Percentiles rank a stretch among this genome's conserved stretches.
Evolutionary conservation across 2,113 vertebrate genomes (phyloP).

Genomic region (Fregata magnificens): DNA sequence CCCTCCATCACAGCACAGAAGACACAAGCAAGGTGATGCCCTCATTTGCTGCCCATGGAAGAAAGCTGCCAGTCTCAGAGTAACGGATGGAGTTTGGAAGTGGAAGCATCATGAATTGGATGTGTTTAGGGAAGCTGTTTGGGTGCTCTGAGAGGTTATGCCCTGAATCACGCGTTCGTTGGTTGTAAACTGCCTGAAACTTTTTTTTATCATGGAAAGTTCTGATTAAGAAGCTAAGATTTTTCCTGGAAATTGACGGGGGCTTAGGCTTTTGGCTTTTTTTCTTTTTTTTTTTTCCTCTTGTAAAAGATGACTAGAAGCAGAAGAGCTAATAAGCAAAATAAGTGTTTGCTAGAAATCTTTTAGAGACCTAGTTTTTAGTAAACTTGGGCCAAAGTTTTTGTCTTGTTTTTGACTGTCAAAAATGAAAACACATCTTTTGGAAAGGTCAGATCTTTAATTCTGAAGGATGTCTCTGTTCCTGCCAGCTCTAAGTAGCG

Average conservation of each 20-base stretch:
- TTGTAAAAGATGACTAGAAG: background rate
- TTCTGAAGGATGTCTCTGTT: background rate
- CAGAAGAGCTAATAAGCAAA: background rate
- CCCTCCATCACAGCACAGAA: background rate
- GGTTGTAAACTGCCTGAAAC: background rate
- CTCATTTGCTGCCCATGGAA: background rate
- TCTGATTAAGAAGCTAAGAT: background rate
- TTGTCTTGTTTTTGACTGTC: background rate
- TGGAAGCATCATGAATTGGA: background rate
- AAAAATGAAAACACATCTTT: background rate
- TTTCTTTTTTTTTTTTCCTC: rapidly evolving
- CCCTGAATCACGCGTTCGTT: background rate
- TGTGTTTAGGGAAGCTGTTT: background rate
- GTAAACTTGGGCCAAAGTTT: background rate
- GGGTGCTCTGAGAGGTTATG: background rate
- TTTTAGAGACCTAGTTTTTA: background rate
- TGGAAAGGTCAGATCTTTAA: background rate
- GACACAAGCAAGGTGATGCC: background rate
- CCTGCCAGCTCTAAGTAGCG: background rate
- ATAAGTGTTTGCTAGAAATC: background rate
- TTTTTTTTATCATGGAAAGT: background rate
- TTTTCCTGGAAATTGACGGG: background rate
- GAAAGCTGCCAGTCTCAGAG: background rate
- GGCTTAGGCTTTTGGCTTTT: background rate
- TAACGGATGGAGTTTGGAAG: background rate